Evolutionary conservation across 2,888 invertebrate species (phyloP).

Genomic region (Orchesellides sinensis): DNA sequence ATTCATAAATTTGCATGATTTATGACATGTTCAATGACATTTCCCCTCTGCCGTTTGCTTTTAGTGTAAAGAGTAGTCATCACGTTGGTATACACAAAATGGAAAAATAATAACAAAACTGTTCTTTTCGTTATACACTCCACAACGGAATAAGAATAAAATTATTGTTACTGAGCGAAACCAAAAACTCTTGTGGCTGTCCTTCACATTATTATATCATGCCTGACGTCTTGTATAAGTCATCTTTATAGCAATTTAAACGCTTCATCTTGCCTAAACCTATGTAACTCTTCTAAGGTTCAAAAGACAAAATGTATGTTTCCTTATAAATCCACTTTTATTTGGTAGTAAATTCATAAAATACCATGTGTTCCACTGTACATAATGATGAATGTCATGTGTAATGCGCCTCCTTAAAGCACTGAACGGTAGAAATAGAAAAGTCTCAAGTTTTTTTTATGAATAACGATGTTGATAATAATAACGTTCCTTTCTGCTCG

Average conservation of each 20-base stretch:
- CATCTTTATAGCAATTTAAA: slow-evolving; percentile 40
- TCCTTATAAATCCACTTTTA: slow-evolving; percentile 42
- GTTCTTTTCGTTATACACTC: background rate
- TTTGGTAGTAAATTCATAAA: slow-evolving; percentile 27
- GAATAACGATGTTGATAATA: slow-evolving; percentile 40
- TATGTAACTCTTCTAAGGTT: too few species aligned
- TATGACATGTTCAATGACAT: slow-evolving; percentile 74
- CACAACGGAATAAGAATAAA: background rate
- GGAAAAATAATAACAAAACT: slow-evolving; percentile 34
- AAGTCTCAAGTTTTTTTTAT: slow-evolving; percentile 30
- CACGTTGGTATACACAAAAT: slow-evolving; percentile 31
- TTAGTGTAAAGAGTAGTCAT: slow-evolving; percentile 23
- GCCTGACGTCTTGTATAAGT: slow-evolving; percentile 40
- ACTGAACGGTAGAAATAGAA: background rate
- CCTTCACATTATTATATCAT: slow-evolving; percentile 19
- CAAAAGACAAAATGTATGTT: background rate
- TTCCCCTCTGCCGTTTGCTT: slow-evolving; percentile 70
- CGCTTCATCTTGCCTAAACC: background rate
- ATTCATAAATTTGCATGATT: slow-evolving; percentile 75
- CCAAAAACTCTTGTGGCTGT: background rate
- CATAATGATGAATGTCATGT: slow-evolving; percentile 54
- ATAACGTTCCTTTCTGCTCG: background rate
- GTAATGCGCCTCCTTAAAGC: slow-evolving; percentile 17
- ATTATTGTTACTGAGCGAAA: background rate
- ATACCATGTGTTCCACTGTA: background rate